These are phyloP conservation scores for Furnarius figulus DNA, from an alignment of 2,113 vertebrate species.

Conservation along the genomic window DNA sequence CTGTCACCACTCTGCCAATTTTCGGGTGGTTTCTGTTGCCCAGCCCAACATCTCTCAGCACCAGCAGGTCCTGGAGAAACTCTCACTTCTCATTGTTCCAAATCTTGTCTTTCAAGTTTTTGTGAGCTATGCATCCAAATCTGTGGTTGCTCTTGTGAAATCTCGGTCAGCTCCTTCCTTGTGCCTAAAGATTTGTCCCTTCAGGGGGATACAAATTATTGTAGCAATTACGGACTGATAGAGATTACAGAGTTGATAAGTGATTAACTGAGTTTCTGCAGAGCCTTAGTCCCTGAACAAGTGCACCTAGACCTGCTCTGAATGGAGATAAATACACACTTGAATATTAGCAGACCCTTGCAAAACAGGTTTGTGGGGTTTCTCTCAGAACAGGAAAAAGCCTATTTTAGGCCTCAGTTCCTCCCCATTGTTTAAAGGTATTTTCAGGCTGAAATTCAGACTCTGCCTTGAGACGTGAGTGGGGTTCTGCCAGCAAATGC, in stretches of 20 bases:
- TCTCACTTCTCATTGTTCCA: neutral
- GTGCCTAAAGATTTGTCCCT: neutral
- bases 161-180: neutral
- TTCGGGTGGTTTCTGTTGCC: neutral
- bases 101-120: neutral
- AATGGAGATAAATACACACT: neutral
- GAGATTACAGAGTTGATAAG: neutral
- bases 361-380: neutral
- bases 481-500: fast-evolving
- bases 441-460: constrained; percentile 32
- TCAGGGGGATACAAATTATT: neutral
- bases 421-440: constrained; percentile 17
- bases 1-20: neutral
- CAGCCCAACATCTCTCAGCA: neutral
- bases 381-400: neutral
- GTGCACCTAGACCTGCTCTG: neutral
- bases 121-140: neutral
- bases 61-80: neutral
- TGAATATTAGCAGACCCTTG: neutral
- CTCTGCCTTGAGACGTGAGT: fast-evolving
- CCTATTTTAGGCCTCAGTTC: constrained; percentile 12
- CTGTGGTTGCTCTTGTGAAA: neutral
- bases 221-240: neutral
- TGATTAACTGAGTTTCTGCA: neutral
- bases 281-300: neutral